Conservation (phyloP, 2,888 invertebrate genomes). For the Xylota sylvarum region DNA sequence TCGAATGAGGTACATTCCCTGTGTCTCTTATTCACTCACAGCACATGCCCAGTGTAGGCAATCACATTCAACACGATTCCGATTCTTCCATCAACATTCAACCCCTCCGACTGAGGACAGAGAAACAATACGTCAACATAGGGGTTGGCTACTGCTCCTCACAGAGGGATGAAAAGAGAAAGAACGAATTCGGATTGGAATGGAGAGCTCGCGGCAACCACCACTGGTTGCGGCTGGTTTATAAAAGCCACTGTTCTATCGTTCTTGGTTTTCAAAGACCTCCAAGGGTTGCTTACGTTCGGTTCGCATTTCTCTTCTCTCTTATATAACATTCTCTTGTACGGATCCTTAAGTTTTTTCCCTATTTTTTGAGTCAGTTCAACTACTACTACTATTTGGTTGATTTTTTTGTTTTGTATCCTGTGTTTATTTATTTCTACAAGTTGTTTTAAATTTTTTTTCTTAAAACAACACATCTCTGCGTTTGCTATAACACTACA, state of each 20-base stretch:
- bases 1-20: conserved; percentile 27
- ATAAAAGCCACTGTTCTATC: conserved; percentile 83
- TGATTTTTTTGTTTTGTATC: conserved; percentile 57
- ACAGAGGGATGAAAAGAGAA: conserved; percentile 76
- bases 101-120: conserved; percentile 52
- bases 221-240: conserved; percentile 79
- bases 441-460: conserved; percentile 52
- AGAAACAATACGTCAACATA: conserved; percentile 70
- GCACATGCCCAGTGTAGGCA: conserved; percentile 77
- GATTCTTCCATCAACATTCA: conserved; percentile 64
- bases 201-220: conserved; percentile 62
- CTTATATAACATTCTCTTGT: conserved; percentile 85
- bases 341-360: conserved; percentile 83
- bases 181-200: conserved; percentile 60
- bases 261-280: conserved; percentile 85
- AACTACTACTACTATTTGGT: conserved; percentile 65
- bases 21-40: conserved; percentile 66
- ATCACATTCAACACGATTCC: conserved; percentile 65
- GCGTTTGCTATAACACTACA: conserved; percentile 81
- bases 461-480: conserved; percentile 71
- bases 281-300: conserved; percentile 85
- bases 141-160: conserved; percentile 68
- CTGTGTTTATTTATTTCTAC: conserved; percentile 51
- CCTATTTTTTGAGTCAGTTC: conserved; percentile 79
- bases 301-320: conserved; percentile 86